A percentile compares a stretch with the other conserved stretches of the same genome.
Evolutionary conservation across 2,797 vertebrate species (phyloP).

Genomic region (Brachymystax lenok): DNA sequence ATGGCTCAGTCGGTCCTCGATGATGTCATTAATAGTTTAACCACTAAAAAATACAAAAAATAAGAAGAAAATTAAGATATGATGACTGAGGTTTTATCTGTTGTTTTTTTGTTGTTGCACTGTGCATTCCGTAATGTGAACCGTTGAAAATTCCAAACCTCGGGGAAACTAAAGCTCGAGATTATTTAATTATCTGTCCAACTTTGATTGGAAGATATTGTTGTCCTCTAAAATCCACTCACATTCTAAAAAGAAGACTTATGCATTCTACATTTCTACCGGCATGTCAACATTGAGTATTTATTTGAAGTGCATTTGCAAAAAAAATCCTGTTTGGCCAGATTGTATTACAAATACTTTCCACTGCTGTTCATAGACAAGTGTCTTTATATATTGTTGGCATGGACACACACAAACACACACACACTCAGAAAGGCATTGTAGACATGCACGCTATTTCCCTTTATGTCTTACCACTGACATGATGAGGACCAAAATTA

Average conservation of each 20-base stretch:
- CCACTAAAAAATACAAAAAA: slow-evolving; percentile 64
- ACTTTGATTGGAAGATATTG: slow-evolving; percentile 51
- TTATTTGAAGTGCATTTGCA: background rate
- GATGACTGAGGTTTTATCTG: slow-evolving; percentile 62
- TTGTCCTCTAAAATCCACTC: slow-evolving; percentile 41
- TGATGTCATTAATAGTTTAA: slow-evolving; percentile 61
- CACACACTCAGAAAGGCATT: slow-evolving; percentile 6
- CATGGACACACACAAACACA: slow-evolving; percentile 6
- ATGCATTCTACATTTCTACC: slow-evolving; percentile 35
- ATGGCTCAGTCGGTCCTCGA: slow-evolving; percentile 28
- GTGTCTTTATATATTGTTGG: background rate
- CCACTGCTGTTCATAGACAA: background rate
- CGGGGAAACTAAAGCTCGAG: slow-evolving; percentile 61
- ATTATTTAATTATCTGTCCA: slow-evolving; percentile 62
- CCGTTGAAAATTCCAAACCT: slow-evolving; percentile 72
- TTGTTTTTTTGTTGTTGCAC: slow-evolving; percentile 67
- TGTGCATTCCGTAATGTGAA: slow-evolving; percentile 86
- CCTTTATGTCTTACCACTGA: slow-evolving; percentile 18
- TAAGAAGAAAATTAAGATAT: slow-evolving; percentile 30
- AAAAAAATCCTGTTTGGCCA: background rate
- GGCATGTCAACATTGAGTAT: slow-evolving; percentile 30
- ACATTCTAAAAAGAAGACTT: slow-evolving; percentile 53
- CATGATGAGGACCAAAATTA: slow-evolving; percentile 19
- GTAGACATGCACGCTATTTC: background rate
- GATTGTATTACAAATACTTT: background rate